Conservation (phyloP, 1,140 invertebrate species). For the Eumaeus atala region DNA sequence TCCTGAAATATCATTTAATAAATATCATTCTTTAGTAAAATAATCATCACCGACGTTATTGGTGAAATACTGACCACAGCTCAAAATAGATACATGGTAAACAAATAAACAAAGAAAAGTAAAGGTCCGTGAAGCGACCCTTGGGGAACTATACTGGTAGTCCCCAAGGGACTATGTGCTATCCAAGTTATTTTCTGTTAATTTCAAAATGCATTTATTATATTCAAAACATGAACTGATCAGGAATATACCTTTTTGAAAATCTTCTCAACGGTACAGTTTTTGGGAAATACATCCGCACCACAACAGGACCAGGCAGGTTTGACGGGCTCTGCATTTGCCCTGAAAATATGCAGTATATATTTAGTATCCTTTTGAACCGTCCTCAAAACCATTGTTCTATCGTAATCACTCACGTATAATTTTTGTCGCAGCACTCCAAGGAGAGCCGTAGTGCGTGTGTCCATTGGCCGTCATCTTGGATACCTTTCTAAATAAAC, state of each 20-base stretch:
- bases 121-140: no score
- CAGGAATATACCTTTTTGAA: conserved; percentile 36
- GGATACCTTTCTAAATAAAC: conserved; percentile 42
- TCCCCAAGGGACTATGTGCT: no score
- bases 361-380: background rate
- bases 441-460: conserved; percentile 39
- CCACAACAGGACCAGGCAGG: conserved; percentile 54
- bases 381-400: background rate
- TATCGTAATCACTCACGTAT: conserved; percentile 29
- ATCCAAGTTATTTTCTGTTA: no score
- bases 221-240: no score
- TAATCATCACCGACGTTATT: background rate
- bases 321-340: conserved; percentile 6
- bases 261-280: conserved; percentile 31
- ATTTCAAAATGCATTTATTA: no score
- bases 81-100: background rate
- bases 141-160: no score
- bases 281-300: conserved; percentile 24
- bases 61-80: no score
- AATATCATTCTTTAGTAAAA: conserved; percentile 2
- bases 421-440: conserved; percentile 47
- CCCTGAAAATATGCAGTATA: conserved; percentile 20
- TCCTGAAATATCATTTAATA: conserved; percentile 34
- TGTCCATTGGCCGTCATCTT: conserved; percentile 38
- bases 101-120: background rate